These are phyloP conservation scores for Empidonax traillii DNA, from an alignment of 2,113 vertebrate genomes.

Conservation along the genomic window DNA sequence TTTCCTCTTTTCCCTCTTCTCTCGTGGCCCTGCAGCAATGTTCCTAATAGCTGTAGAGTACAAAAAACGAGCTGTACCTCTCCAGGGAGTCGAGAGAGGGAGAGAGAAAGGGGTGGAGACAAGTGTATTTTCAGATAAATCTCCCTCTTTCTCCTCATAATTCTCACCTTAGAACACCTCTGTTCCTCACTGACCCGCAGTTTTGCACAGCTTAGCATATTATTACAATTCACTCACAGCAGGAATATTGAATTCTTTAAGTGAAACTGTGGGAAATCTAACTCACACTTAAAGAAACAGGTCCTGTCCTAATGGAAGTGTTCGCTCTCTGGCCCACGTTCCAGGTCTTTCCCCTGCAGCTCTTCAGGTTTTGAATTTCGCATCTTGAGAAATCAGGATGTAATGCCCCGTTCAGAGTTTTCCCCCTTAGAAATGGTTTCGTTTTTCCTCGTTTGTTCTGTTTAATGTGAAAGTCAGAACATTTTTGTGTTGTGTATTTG, in stretches of 20 bases:
- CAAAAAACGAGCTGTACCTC: not conserved
- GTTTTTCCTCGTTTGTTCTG: not conserved
- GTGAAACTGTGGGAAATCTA: not conserved
- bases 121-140: not conserved
- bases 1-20: not conserved
- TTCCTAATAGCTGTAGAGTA: not conserved
- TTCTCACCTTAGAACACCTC: not conserved
- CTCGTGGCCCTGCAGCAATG: not conserved
- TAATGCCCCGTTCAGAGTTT: not conserved
- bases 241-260: constrained; percentile 14
- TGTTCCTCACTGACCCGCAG: not conserved
- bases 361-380: not conserved
- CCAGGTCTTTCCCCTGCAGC: not conserved
- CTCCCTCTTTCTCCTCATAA: not conserved
- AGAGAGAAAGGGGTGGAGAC: not conserved
- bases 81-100: not conserved
- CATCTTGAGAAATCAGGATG: not conserved
- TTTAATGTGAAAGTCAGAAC: not conserved
- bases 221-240: not conserved
- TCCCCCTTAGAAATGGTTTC: not conserved
- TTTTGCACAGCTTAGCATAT: constrained; percentile 28
- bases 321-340: not conserved
- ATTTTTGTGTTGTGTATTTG: not conserved
- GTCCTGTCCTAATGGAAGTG: not conserved
- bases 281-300: not conserved